Conservation (phyloP, 2,797 vertebrate species). For the Mycteria americana region DNA sequence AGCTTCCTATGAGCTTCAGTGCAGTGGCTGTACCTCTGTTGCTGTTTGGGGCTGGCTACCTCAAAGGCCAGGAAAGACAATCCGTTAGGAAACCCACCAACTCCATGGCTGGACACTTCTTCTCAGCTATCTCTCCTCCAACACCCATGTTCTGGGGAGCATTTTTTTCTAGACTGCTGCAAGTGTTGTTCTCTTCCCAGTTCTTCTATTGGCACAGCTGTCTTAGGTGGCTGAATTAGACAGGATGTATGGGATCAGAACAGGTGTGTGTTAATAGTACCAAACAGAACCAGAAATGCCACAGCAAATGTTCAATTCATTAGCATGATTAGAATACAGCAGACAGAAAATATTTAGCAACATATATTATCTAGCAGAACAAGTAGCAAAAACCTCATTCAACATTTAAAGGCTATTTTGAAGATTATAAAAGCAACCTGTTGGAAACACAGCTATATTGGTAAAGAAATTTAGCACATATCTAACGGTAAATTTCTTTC, state of each 20-base stretch:
- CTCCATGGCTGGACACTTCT: not conserved
- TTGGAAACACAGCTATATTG: not conserved
- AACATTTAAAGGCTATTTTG: not conserved
- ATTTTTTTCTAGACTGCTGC: not conserved
- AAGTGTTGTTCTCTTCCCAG: not conserved
- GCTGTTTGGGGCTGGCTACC: not conserved
- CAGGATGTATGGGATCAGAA: not conserved
- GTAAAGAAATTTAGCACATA: not conserved
- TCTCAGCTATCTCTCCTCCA: not conserved
- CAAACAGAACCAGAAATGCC: not conserved
- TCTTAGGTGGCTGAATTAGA: not conserved
- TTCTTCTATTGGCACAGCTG: not conserved
- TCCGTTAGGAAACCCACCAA: not conserved
- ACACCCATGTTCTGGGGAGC: rapidly evolving
- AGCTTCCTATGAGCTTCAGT: not conserved
- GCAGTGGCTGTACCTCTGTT: not conserved
- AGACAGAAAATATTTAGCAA: not conserved
- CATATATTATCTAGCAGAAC: not conserved
- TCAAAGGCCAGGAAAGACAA: not conserved
- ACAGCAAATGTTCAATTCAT: not conserved
- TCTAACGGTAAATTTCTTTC: not conserved
- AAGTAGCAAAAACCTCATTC: not conserved
- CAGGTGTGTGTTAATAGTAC: not conserved
- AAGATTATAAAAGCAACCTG: not conserved
- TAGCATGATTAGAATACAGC: not conserved